A percentile compares a stretch with the other conserved stretches of the same genome.
Evolutionary conservation across 2,797 vertebrate species (phyloP).

Genomic region (Phataginus tetradactyla): DNA sequence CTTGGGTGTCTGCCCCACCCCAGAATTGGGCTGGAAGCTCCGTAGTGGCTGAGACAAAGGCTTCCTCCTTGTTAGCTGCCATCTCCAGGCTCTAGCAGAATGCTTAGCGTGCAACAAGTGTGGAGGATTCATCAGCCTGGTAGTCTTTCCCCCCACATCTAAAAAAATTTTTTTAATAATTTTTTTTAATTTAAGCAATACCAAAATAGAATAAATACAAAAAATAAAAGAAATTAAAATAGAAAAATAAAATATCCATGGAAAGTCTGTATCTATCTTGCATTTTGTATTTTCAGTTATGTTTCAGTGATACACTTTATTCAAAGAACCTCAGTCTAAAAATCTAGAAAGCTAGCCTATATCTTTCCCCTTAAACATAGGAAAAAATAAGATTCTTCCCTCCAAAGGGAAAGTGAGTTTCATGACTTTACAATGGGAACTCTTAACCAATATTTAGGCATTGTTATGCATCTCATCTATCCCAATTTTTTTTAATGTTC

Average conservation of each 20-base stretch:
- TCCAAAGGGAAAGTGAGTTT: not conserved
- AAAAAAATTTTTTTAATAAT: too few relatives aligned
- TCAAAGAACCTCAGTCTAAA: not conserved
- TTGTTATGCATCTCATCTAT: not conserved
- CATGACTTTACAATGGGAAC: not conserved
- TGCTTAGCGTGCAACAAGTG: too few relatives aligned
- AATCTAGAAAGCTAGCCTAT: not conserved
- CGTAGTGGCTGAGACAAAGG: not conserved
- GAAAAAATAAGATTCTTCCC: not conserved
- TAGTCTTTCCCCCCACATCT: not conserved
- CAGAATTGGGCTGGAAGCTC: not conserved
- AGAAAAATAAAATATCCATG: not conserved
- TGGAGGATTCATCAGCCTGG: not conserved
- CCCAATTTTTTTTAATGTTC: not conserved
- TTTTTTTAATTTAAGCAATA: too few relatives aligned
- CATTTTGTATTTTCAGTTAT: not conserved
- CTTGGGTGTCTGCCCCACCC: not conserved
- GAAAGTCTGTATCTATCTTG: not conserved
- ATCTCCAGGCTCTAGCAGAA: not conserved
- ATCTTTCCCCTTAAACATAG: not conserved
- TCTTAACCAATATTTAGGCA: not conserved
- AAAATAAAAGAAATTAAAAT: not conserved
- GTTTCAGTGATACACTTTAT: not conserved
- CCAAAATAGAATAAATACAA: too few relatives aligned
- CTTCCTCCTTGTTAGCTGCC: not conserved